Base-by-base conservation (phyloP, 2,888 invertebrate genomes). In the Tenthredo amoena region DNA sequence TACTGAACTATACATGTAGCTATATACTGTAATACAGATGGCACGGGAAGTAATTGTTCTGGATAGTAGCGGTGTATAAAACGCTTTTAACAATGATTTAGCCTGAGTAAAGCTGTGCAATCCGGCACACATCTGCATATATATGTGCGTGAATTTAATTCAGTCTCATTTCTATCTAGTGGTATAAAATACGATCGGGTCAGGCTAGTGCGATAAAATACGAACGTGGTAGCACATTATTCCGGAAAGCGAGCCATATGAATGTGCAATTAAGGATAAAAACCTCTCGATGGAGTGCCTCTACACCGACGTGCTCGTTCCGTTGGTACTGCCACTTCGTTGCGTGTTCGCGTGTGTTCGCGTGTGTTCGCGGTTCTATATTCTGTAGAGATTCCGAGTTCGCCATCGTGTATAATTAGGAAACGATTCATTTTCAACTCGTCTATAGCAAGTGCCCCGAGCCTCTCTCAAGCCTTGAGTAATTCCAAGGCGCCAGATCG, bases 261-360 rank as follows among this genome's bases (percentile, higher is more conserved):
- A 88, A 88, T 88, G 88, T 84, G 85, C 88, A 88, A 88, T 88
- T 88, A 87, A 86, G 82, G 79, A 87, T 85, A 85, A 86, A 86
- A 88, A 88, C 76, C 84, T 85, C 86, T 87, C 87, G 85, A 86
- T 86, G 87, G 85, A 85, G 77, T 62, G 34, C 81, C 81, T 62
- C 21, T 15, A 40, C 81, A 81, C 58, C 81, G 21, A 18, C 31
- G n/a, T 50, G 31, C 55, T 26, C 77, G 47, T 77, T 31, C 21
- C 31, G n/a, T 50, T 50, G 6, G 58, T 58, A 37, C 77, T 21
- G 21, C 15, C 55, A 18, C 34, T 40, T 50, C 50, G 62, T 81
- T 81, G 40, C 37, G 34, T 58, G 58, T 40, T 40, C 37, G 40
- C 58, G 81, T 81, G 21, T 47, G 31, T 50, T 50, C 3, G 31